These are phyloP conservation scores for Volucella inanis DNA, from an alignment of 2,888 invertebrate species.

Conservation along the genomic window DNA sequence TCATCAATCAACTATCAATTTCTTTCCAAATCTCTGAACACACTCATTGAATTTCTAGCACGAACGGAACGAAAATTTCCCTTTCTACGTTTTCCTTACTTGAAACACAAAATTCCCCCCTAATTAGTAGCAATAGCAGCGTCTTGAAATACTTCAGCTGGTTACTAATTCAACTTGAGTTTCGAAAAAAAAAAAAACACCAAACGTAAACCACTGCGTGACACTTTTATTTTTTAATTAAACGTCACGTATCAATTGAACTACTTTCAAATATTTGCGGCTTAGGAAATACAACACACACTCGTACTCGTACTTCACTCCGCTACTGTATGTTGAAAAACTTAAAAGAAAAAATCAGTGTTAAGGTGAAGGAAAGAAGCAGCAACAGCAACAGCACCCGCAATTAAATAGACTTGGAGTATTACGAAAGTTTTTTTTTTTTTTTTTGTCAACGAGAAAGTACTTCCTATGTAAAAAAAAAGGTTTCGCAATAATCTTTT, in stretches of 20 bases:
- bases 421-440: constrained; percentile 63
- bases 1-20: constrained; percentile 22
- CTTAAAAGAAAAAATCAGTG: constrained; percentile 57
- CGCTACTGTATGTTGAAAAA: constrained; percentile 50
- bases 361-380: constrained; percentile 69
- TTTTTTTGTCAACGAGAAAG: constrained; percentile 66
- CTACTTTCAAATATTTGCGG: constrained; percentile 70
- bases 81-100: constrained; percentile 47
- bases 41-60: constrained; percentile 1
- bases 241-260: constrained; percentile 72
- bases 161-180: constrained; percentile 55
- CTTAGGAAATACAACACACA: constrained; percentile 7
- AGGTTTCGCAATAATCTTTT: constrained; percentile 53
- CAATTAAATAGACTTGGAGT: constrained; percentile 21
- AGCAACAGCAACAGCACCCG: constrained; percentile 20
- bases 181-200: not conserved
- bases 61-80: constrained; percentile 42
- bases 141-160: constrained; percentile 19
- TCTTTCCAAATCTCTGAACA: constrained; percentile 11
- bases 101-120: constrained; percentile 24
- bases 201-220: constrained; percentile 57
- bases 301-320: not conserved
- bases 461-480: constrained; percentile 59
- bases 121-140: constrained; percentile 51
- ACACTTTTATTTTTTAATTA: constrained; percentile 72